Conservation (phyloP, 2,888 invertebrate species). For the Temnothorax rugatulus region DNA sequence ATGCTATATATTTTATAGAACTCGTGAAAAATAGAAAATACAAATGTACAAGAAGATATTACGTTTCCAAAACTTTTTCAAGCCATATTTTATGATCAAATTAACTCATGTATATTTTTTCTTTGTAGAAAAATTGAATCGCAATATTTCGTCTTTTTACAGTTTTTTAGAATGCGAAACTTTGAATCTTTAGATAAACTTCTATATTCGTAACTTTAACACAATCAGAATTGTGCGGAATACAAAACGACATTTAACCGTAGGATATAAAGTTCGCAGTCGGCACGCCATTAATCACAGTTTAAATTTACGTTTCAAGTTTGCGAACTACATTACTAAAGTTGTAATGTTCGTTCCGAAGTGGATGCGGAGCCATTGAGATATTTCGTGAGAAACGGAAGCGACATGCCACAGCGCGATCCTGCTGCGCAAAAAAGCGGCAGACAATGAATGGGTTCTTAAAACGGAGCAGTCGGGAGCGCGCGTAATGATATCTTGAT, state of each 20-base stretch:
- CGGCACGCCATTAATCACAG: constrained; percentile 1
- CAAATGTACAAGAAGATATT: neutral
- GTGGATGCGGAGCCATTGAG: constrained; percentile 6
- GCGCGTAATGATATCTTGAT: constrained; percentile 48
- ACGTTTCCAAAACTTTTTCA: neutral
- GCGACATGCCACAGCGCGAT: neutral
- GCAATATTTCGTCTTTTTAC: neutral
- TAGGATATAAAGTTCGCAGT: constrained; percentile 3
- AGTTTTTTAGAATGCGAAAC: neutral
- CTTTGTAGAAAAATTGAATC: neutral
- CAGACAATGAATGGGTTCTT: constrained; percentile 43
- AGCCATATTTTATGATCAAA: neutral
- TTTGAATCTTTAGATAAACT: neutral
- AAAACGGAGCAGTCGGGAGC: constrained; percentile 34
- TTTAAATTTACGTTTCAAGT: constrained; percentile 20
- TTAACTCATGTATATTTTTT: neutral
- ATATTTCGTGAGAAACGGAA: constrained; percentile 47
- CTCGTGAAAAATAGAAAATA: neutral
- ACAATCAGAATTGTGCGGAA: neutral
- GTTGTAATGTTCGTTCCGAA: neutral
- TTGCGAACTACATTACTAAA: constrained; percentile 14
- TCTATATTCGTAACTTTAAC: neutral
- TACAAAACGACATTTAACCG: constrained; percentile 9
- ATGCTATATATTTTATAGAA: neutral
- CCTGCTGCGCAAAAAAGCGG: neutral